Percentiles rank a stretch among this genome's conserved stretches.
Evolutionary conservation across 92 coral and sea anemone genomes (phyloP).

Genomic region (Heteractis magnifica): DNA sequence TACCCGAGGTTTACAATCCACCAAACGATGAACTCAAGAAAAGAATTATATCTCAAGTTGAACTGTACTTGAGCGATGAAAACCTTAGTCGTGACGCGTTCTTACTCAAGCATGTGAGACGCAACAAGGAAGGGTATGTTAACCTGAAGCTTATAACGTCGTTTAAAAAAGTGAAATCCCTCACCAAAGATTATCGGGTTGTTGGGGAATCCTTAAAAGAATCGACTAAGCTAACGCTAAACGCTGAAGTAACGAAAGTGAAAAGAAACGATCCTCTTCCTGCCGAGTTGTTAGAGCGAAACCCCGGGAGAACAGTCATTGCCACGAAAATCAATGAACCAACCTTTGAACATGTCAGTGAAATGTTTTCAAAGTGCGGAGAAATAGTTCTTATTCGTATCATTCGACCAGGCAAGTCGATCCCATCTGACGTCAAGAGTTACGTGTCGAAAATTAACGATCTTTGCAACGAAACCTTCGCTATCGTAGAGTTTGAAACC

Average conservation of each 20-base stretch:
- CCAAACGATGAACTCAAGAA: conserved; percentile 84
- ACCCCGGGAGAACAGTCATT: conserved; percentile 93
- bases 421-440: conserved; percentile 82
- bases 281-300: conserved; percentile 84
- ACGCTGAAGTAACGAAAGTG: conserved; percentile 87
- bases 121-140: conserved; percentile 96
- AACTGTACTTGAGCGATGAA: conserved; percentile 90
- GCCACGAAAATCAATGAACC: conserved; percentile 74
- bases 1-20: conserved; percentile 69
- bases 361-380: conserved; percentile 92
- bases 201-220: conserved; percentile 84
- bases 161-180: conserved; percentile 91
- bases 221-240: conserved; percentile 71
- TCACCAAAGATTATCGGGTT: conserved; percentile 92
- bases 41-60: conserved; percentile 88
- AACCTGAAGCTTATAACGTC: conserved; percentile 95
- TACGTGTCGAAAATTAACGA: conserved; percentile 75
- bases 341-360: conserved; percentile 87
- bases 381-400: conserved; percentile 92
- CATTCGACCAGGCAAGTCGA: conserved; percentile 82
- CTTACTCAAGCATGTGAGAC: conserved; percentile 93
- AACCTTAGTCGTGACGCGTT: conserved; percentile 93
- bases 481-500: conserved; percentile 94
- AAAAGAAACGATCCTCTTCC: conserved; percentile 71
- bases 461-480: conserved; percentile 74